These are phyloP conservation scores for Morus bassanus DNA, from an alignment of 2,797 vertebrate genomes.

Conservation along the genomic window DNA sequence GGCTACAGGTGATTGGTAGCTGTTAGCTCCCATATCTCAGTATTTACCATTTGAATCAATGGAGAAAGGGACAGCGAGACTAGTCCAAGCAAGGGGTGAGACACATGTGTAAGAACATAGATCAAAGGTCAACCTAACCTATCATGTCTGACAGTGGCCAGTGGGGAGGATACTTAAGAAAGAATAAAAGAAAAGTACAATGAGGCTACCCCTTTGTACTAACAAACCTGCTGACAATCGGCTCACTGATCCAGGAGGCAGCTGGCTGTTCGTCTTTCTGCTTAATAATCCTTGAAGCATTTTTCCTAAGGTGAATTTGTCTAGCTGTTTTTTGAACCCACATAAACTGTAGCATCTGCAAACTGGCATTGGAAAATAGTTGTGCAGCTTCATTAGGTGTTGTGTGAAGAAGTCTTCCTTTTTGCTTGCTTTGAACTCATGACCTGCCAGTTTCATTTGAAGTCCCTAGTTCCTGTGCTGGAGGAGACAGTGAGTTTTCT, in stretches of 20 bases:
- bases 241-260: not conserved
- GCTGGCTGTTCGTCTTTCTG: not conserved
- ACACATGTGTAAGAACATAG: not conserved
- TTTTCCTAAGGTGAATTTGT: not conserved
- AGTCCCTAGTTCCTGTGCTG: not conserved
- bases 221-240: not conserved
- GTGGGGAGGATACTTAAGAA: not conserved
- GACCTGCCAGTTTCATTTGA: not conserved
- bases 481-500: not conserved
- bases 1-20: not conserved
- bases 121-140: not conserved
- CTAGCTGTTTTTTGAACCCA: not conserved
- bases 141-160: not conserved
- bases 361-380: not conserved
- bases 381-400: not conserved
- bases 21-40: not conserved
- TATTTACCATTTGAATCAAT: not conserved
- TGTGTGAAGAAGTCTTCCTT: not conserved
- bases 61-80: not conserved
- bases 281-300: not conserved
- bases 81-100: not conserved
- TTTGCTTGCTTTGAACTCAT: not conserved
- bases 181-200: not conserved
- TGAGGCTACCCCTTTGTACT: not conserved
- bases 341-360: not conserved